Evolutionary conservation across 2,797 vertebrate genomes (phyloP), one percentile per base, ranked within the genome.

Genomic region (Danio choprae): DNA sequence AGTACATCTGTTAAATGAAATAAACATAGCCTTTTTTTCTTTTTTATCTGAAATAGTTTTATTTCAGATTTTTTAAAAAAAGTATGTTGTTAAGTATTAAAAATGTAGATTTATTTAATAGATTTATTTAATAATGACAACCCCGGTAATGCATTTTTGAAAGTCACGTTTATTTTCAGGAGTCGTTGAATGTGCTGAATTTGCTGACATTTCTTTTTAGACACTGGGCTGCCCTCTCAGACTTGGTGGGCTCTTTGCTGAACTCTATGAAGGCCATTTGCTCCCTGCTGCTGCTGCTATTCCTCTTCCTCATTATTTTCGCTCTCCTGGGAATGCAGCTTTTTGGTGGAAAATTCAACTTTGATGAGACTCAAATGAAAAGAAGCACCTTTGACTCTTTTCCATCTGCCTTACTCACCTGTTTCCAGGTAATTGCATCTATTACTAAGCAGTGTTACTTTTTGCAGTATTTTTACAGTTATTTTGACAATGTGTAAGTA

Each of bases 201-300:
- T 65, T 48, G 20, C 13, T 22, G 71, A 1, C 29, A 16, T 55
- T 1, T 38, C 8, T 29, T 3, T 69, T 7, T 87, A 99, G 98
- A 89, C 97, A 99, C 89, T 99, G 98, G 98, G 95, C 96, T 48
- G 96, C 98, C 82, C 92, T 99, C 89, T 98, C 97, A 91, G 98
- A 99, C 88, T 92, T 99, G 86, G 97, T 99, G 90, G 96, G 95
- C 1, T 99, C 98, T n/a, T 92, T 99, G 90, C 88, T 99, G 84
- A 99, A 99, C 92, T 99, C 98, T 85, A 98, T 99, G 97, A 98
- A 98, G 92, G 98, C 98, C 88, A 99, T 99, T 60, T 97, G 97
- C 87, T 99, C 97, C 4, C 94, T 99, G 88, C 90, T 99, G 90
- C 93, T 99, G 59, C 95, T 99, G 64, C 96, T 99, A 84, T 99